These are phyloP conservation scores for Aleiodes leptofemur DNA, from an alignment of 2,888 invertebrate genomes.

Conservation along the genomic window DNA sequence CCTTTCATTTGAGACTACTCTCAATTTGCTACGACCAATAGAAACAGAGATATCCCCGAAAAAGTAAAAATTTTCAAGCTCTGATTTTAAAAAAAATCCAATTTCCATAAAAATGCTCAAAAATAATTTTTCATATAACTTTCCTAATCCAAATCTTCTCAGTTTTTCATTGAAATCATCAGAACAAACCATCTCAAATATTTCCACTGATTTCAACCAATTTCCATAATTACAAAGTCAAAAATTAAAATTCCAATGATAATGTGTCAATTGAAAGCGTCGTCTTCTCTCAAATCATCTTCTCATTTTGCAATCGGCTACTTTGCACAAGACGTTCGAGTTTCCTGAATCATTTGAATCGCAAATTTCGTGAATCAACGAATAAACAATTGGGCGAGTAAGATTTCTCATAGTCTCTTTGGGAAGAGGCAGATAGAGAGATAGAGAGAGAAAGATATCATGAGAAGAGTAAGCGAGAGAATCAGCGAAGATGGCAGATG, in stretches of 20 bases:
- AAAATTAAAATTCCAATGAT: neutral
- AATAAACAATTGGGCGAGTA: constrained; percentile 58
- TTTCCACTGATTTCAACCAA: no score
- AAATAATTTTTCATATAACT: no score
- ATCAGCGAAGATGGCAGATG: constrained; percentile 4
- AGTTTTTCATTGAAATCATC: no score
- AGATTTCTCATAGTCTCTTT: constrained; percentile 46
- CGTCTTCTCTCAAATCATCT: neutral
- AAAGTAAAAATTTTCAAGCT: no score
- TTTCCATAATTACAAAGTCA: neutral
- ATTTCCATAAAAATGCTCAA: no score
- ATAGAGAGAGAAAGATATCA: neutral
- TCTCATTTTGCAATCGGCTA: neutral
- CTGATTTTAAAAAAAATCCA: no score
- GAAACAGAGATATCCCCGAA: no score
- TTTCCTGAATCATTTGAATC: constrained; percentile 55
- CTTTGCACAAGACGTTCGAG: constrained; percentile 1
- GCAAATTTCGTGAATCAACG: constrained; percentile 58
- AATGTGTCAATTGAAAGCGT: neutral
- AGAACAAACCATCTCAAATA: no score
- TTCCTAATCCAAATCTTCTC: no score
- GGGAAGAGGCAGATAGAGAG: neutral
- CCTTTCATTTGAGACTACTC: no score
- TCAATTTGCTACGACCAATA: no score
- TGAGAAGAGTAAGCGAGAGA: constrained; percentile 1